Evolutionary conservation across 2,888 invertebrate species (phyloP), one percentile per base, ranked within the genome.

Genomic region (Girardia tigrina): DNA sequence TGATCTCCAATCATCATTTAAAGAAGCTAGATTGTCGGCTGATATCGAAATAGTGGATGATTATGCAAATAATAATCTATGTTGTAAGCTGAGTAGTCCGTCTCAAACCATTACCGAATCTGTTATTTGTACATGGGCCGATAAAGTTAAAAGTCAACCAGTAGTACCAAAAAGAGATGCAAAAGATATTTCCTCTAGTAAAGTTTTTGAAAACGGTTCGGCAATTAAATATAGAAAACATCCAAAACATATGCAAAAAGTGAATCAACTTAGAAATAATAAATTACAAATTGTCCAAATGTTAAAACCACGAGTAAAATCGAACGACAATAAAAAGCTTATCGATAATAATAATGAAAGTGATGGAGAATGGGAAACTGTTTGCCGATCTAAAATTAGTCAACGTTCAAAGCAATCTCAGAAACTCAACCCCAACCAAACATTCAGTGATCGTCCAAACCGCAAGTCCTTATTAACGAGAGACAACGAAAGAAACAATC

Each of bases 121-220:
- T 20, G 70, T 78, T 72, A 71, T 23, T 75, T 79, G 8, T 23
- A 73, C 73, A 2, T 73, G 73, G 73, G 73, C 73, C n/a, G 73
- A 73, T 73, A 27, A 29, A 29, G 73, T 73, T 56, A 56, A 56
- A 56, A 20, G 6, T 6, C 4, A n/a, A 56, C 23, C 23, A 56
- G 23, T 2, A 4, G 23, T 20, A 20, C 56, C n/a, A 56, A 56
- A 56, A 2, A 56, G 6, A 6, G 56, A 56, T 56, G 23, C 20
- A 6, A 56, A 56, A 56, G 56, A 56, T 56, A 36, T 12, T 36
- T 36, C 36, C 36, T 8, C 16, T 36, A 20, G 6, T 4, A 56
- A 56, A 56, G 23, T 56, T 20, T 56, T 23, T 6, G 56, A 56
- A 56, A 56, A 56, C 23, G 23, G 23, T 56, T 4, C 56, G n/a